Evolutionary conservation across 2,797 vertebrate genomes (phyloP), one percentile per base, ranked within the genome.

Genomic region (Morelia viridis): DNA sequence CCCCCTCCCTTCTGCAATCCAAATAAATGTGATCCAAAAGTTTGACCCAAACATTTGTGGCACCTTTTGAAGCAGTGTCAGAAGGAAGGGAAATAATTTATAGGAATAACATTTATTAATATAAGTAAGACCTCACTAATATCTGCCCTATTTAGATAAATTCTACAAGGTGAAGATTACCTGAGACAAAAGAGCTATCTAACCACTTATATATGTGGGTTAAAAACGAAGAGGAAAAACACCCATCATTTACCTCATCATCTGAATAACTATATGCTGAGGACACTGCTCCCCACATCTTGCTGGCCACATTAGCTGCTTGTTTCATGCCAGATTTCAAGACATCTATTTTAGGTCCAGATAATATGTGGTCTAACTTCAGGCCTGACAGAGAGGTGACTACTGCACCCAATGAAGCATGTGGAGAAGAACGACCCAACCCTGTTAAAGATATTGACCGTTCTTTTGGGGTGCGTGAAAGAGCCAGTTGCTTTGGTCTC

Each of bases 311-410:
- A 22, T 97, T 99, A 19, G 98, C 99, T 1, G 99, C 99, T 96
- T 99, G 99, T 95, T 99, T 99, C 99, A 99, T 98, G 95, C 99
- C 89, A 0, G 98, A 99, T 94, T 98, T 99, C 0, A 99, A 97
- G 94, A 99, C 98, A 94, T 99, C 98, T 0, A 99, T 99, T 97
- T 99, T 99, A 76, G 99, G 99, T 57, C 99, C 99, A 0, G 99
- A 98, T 83, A 99, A 96, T 93, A 99, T 97, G 22, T 96, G 94
- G 97, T 99, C 99, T 97, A 99, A 97, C 96, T 99, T 99, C 94
- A 99, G 98, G 90, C 96, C 98, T 5, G 99, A 99, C 88, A 99
- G 97, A 93, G 98, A 97, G 95, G 98, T 99, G 41, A 99, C 99
- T 17, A 99, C 98, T 0, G 99, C 99, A 65, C 99, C 98, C 93